Conservation (phyloP, 2,797 vertebrate genomes). For the Pachyuromys duprasi region DNA sequence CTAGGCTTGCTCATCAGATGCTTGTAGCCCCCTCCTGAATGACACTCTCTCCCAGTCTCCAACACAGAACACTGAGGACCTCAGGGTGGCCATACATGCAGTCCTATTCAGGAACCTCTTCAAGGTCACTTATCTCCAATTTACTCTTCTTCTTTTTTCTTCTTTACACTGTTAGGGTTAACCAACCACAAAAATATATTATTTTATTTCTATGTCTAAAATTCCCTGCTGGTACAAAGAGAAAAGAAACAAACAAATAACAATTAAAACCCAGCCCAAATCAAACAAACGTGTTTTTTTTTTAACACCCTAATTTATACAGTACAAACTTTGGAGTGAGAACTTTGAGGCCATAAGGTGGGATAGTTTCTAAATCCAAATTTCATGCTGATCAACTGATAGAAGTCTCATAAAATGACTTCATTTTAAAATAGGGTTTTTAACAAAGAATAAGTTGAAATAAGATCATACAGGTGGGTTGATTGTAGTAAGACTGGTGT, state of each 20-base stretch:
- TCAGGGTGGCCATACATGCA: not conserved
- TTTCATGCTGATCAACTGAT: not conserved
- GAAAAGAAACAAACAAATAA: not conserved
- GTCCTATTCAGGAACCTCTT: not conserved
- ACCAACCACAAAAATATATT: not conserved
- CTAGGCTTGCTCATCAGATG: not conserved
- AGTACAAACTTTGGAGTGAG: not conserved
- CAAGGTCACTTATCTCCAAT: not conserved
- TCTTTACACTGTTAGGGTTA: not conserved
- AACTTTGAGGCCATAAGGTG: not conserved
- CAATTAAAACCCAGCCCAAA: rapidly evolving
- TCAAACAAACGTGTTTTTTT: too few relatives aligned
- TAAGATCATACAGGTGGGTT: not conserved
- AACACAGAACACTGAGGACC: not conserved
- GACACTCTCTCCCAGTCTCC: rapidly evolving
- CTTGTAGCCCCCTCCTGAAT: not conserved
- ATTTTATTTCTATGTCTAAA: slow-evolving; percentile 27
- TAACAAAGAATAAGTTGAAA: not conserved
- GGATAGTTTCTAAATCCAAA: not conserved
- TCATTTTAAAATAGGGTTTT: not conserved
- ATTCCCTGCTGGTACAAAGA: not conserved
- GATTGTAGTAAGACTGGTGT: not conserved
- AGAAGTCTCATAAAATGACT: not conserved
- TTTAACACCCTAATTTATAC: not conserved
- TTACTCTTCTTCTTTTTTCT: not conserved